Base-by-base conservation (phyloP, 2,797 vertebrate genomes). In the Chromis chromis region DNA sequence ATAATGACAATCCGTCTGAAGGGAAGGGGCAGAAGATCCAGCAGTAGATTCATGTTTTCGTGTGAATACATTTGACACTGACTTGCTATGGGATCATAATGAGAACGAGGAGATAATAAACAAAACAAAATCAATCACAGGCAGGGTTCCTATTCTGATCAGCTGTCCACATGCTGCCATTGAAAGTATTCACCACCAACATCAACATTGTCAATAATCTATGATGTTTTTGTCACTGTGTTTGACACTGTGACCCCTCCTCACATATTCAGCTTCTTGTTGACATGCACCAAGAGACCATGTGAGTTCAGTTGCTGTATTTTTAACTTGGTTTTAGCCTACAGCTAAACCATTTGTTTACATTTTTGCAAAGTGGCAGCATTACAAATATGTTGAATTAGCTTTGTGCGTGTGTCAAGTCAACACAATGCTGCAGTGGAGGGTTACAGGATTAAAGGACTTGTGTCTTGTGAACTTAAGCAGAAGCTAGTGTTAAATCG, bases 1-100 rank as follows among this genome's bases (percentile, higher is more conserved):
- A 27, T 80, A 63, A 46, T 21, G 48, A 48, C 54, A 64, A 57
- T 39, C 25, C 31, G 49, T 39, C 24, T 55, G 44, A 49, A 31
- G 22, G n/a, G 31, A 10, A 3, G 16, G 16, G 42, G 42, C 17
- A n/a, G 46, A 19, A 24, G 6, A 17, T 54, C 24, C 2, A 21
- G 56, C 25, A 21, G 33, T 6, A 14, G 40, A 17, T 14, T 42
- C 24, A 65, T 66, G 25, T 27, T 64, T 50, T 33, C 27, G 36
- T 53, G 19, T 65, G 42, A 31, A 31, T 31, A 31, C 31, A 7
- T 9, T 7, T 9, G 31, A 31, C 31, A 31, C 31, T 9, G 31
- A 31, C 31, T 8, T 31, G 8, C n/a, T n/a, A n/a, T n/a, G n/a
- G n/a, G n/a, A n/a, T n/a, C n/a, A n/a, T n/a, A n/a, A n/a, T n/a